These are phyloP conservation scores for Eupithecia inturbata DNA, from an alignment of 2,888 invertebrate species.

Conservation along the genomic window DNA sequence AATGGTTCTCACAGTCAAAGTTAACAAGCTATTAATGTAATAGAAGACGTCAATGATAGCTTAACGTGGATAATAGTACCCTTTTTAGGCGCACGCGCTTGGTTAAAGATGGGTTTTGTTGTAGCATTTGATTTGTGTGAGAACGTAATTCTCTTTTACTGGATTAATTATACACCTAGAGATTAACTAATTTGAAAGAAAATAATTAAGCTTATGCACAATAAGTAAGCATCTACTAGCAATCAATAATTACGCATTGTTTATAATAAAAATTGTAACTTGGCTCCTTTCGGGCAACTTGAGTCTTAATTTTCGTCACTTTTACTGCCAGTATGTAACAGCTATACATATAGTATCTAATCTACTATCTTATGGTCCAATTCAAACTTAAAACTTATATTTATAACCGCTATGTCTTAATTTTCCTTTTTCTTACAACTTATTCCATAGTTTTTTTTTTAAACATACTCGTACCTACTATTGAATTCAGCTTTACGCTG, in stretches of 20 bases:
- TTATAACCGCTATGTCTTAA: background rate
- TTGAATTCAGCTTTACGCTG: background rate
- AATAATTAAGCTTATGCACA: background rate
- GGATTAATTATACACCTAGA: too few relatives aligned
- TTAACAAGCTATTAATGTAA: slow-evolving; percentile 29
- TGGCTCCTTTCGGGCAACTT: background rate
- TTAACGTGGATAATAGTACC: slow-evolving; percentile 3
- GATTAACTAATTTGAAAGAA: background rate
- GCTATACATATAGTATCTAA: too few relatives aligned
- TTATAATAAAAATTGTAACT: background rate
- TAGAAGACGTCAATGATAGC: slow-evolving; percentile 29
- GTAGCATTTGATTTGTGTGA: slow-evolving; percentile 10
- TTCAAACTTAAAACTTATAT: too few relatives aligned
- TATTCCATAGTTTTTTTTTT: background rate
- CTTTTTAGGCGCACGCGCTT: slow-evolving; percentile 9
- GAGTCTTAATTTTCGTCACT: background rate
- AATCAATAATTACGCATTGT: background rate
- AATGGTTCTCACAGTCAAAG: slow-evolving; percentile 33
- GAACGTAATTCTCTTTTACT: background rate
- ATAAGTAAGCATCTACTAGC: too few relatives aligned
- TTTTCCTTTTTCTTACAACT: background rate
- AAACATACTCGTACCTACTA: too few relatives aligned
- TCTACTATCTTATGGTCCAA: too few relatives aligned
- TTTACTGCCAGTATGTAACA: too few relatives aligned
- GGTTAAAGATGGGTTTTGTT: slow-evolving; percentile 7